Percentiles rank a stretch among this genome's conserved stretches.
Conservation (phyloP, 1,140 invertebrate genomes). For the Bombus waltoni region DNA sequence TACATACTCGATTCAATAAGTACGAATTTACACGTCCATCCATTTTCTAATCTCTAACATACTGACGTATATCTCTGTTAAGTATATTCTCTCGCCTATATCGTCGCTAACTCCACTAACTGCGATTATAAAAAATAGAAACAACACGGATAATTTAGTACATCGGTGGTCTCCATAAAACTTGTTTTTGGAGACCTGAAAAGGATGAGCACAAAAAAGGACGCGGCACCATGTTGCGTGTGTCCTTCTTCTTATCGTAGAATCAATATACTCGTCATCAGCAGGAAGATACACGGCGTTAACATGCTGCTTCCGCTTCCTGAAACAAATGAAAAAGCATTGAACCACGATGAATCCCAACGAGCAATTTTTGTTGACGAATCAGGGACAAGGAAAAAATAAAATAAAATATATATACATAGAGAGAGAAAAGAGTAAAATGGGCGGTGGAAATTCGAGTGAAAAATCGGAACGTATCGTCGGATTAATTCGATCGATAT, state of each 20-base stretch:
- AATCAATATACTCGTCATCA: constrained; percentile 53
- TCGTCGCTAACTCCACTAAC: constrained; percentile 59
- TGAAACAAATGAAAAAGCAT: constrained; percentile 46
- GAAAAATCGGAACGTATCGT: constrained; percentile 13
- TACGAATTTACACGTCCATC: constrained; percentile 12
- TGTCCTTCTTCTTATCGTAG: constrained; percentile 55
- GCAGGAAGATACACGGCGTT: constrained; percentile 46
- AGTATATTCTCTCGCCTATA: constrained; percentile 41
- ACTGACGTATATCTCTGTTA: constrained; percentile 35
- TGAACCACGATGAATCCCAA: not conserved
- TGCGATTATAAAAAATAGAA: constrained; percentile 75
- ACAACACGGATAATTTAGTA: constrained; percentile 70
- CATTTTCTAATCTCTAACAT: constrained; percentile 20
- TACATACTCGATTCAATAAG: not conserved
- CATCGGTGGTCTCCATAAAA: constrained; percentile 37
- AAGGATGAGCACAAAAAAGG: constrained; percentile 54
- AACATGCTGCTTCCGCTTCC: constrained; percentile 51
- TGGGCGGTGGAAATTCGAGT: not conserved
- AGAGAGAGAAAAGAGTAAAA: not conserved
- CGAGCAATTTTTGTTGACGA: not conserved
- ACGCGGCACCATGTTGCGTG: not conserved
- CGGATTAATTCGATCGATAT: constrained; percentile 16
- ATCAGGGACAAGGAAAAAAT: constrained; percentile 7
- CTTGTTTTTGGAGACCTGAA: constrained; percentile 29
- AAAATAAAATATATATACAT: not conserved